Conservation (phyloP, 2,888 invertebrate genomes). For the Drosophila nr. perissopoda region DNA sequence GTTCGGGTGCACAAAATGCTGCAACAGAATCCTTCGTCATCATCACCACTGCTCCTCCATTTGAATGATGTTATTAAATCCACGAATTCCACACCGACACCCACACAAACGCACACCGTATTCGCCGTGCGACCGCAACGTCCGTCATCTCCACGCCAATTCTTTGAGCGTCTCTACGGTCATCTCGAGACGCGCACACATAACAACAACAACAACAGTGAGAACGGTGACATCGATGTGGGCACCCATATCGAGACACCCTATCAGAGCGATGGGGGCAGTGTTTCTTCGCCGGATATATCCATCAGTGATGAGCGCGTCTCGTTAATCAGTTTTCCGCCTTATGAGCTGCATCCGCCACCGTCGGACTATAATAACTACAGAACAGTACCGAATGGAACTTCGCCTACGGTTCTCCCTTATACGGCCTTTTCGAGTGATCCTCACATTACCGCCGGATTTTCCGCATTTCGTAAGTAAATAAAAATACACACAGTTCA, state of each 20-base stretch:
- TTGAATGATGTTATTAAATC: constrained; percentile 32
- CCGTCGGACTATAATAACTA: constrained; percentile 54
- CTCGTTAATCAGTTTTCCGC: constrained; percentile 56
- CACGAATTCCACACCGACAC: constrained; percentile 20
- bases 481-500: neutral
- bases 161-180: constrained; percentile 92
- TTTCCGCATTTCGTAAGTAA: constrained; percentile 84
- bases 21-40: constrained; percentile 38
- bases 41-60: constrained; percentile 24
- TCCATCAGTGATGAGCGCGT: constrained; percentile 81
- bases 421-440: constrained; percentile 80
- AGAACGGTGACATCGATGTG: constrained; percentile 69
- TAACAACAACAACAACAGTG: constrained; percentile 44
- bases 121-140: constrained; percentile 71
- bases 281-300: constrained; percentile 83
- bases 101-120: constrained; percentile 12
- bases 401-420: constrained; percentile 59
- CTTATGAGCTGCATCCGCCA: constrained; percentile 57
- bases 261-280: constrained; percentile 83
- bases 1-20: constrained; percentile 46
- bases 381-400: constrained; percentile 28
- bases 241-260: constrained; percentile 73
- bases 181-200: constrained; percentile 87
- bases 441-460: constrained; percentile 83
- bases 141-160: constrained; percentile 92